Conservation (phyloP, 2,797 vertebrate genomes). For the Benthosema pterotum region DNA sequence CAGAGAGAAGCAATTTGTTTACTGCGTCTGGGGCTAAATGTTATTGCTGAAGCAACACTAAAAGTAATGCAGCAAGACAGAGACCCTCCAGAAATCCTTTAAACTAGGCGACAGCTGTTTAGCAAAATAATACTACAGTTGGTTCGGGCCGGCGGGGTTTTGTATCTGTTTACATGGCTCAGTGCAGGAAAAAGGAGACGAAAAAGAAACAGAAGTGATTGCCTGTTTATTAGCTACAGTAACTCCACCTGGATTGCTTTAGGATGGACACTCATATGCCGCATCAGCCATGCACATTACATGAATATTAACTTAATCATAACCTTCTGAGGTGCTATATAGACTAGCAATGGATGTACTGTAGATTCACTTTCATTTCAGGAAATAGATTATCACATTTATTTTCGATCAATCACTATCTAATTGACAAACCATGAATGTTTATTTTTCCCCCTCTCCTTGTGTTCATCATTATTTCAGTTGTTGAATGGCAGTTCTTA, state of each 20-base stretch:
- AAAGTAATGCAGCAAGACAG: conserved; percentile 50
- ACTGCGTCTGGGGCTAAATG: conserved; percentile 75
- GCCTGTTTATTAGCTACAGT: conserved; percentile 48
- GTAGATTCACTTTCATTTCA: conserved; percentile 59
- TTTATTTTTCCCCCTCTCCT: conserved; percentile 37
- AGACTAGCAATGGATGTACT: conserved; percentile 64
- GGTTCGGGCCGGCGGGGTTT: conserved; percentile 54
- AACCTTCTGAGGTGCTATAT: conserved; percentile 70
- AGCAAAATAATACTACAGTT: conserved; percentile 57
- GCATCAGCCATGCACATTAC: conserved; percentile 49
- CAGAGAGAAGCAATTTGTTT: conserved; percentile 77
- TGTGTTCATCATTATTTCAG: conserved; percentile 13
- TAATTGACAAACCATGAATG: conserved; percentile 58
- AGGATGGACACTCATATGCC: conserved; percentile 47
- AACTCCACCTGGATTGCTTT: conserved; percentile 50
- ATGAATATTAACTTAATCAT: conserved; percentile 43
- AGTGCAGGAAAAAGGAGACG: conserved; percentile 43
- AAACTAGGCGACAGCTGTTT: conserved; percentile 52
- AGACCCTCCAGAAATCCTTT: conserved; percentile 48
- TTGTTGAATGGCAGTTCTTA: conserved; percentile 31
- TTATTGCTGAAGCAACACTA: conserved; percentile 88
- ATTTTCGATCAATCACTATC: conserved; percentile 42
- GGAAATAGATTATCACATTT: conserved; percentile 48
- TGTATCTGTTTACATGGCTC: conserved; percentile 71
- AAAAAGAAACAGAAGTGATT: conserved; percentile 27